phyloP scores from a whole-genome alignment of 2,888 invertebrate species.

The Subacronicta megacephala region DNA sequence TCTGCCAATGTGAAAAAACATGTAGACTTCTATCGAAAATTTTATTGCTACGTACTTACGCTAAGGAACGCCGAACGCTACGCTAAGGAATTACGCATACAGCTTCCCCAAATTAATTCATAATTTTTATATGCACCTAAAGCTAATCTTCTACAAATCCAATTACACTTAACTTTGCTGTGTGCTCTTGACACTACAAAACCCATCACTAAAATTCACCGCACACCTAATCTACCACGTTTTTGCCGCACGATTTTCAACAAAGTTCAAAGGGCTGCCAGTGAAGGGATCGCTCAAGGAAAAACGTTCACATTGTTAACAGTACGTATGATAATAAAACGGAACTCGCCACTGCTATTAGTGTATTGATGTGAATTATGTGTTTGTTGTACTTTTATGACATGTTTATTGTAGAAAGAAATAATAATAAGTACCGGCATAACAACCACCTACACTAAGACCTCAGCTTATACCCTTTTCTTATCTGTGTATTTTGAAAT shows the following conservation, averaged over 20 bases:
- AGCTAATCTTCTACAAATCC: background rate
- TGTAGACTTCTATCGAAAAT: too few species aligned
- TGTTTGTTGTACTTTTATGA: constrained; percentile 13
- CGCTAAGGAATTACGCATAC: too few species aligned
- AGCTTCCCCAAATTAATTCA: too few species aligned
- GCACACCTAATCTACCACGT: constrained; percentile 26
- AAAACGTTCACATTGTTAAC: constrained; percentile 36
- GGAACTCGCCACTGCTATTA: constrained; percentile 28
- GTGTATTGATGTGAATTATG: constrained; percentile 23
- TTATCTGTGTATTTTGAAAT: too few species aligned
- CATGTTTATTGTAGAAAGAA: background rate
- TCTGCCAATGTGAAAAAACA: too few species aligned
- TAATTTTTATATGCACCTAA: background rate
- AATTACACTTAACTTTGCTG: constrained; percentile 18
- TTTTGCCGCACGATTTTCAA: constrained; percentile 46
- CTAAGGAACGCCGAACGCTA: too few species aligned
- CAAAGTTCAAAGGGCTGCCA: constrained; percentile 52
- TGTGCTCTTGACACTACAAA: constrained; percentile 40
- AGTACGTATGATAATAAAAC: constrained; percentile 27
- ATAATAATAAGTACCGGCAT: too few species aligned
- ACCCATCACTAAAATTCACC: constrained; percentile 37
- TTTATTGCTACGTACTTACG: too few species aligned
- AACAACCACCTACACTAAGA: too few species aligned
- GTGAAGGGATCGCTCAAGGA: constrained; percentile 55
- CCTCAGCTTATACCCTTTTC: too few species aligned